phyloP scores from a whole-genome alignment of 1,140 invertebrate genomes.

The Acyrthosiphon pisum region DNA sequence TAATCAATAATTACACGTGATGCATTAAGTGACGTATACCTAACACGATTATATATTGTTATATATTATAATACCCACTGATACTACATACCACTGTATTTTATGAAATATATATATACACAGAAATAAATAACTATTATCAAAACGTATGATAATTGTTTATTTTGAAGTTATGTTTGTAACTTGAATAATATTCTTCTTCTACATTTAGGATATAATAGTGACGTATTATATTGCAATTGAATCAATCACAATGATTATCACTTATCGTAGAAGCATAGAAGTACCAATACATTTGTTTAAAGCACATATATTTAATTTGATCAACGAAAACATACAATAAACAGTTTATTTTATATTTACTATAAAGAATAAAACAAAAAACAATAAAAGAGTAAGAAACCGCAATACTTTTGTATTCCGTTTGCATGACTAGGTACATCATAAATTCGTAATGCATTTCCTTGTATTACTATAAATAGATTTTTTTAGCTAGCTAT shows the following conservation, averaged over 20 bases:
- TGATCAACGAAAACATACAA: neutral
- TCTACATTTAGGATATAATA: neutral
- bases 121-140: too few relatives aligned
- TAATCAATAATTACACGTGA: too few relatives aligned
- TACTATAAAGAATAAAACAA: neutral
- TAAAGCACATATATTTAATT: neutral
- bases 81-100: neutral
- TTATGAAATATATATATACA: neutral
- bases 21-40: too few relatives aligned
- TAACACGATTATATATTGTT: neutral
- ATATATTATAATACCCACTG: neutral
- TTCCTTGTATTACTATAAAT: neutral
- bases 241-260: neutral
- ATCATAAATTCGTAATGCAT: neutral
- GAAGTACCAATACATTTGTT: neutral
- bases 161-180: neutral
- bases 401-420: neutral
- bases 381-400: neutral
- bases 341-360: too few relatives aligned
- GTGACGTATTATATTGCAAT: neutral
- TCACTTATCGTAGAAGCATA: neutral
- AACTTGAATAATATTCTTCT: neutral
- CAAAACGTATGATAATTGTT: neutral
- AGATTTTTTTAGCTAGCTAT: neutral
- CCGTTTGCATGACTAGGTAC: neutral